A percentile compares a stretch with the other conserved stretches of the same genome.
Evolutionary conservation across 2,797 vertebrate genomes (phyloP).

Genomic region (Cottoperca gobio): DNA sequence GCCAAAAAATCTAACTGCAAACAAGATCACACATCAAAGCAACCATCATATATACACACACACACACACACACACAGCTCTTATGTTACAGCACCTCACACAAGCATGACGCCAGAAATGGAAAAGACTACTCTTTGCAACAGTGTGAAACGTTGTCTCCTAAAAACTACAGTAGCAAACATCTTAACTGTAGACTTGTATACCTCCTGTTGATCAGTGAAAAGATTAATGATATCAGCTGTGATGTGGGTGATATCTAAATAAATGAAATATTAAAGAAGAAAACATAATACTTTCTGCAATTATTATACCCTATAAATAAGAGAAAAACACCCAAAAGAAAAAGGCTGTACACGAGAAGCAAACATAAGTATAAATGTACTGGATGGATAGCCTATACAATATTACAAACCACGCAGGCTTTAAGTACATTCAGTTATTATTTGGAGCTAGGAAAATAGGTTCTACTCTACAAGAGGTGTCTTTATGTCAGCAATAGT

Average conservation of each 20-base stretch:
- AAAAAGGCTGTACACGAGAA: constrained; percentile 54
- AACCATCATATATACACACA: constrained; percentile 51
- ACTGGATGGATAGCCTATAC: constrained; percentile 51
- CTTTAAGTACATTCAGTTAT: constrained; percentile 77
- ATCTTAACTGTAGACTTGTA: constrained; percentile 24
- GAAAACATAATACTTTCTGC: constrained; percentile 45
- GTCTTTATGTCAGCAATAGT: constrained; percentile 49
- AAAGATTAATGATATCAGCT: constrained; percentile 19
- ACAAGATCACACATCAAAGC: constrained; percentile 51
- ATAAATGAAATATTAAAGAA: constrained; percentile 25
- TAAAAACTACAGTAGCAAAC: constrained; percentile 55
- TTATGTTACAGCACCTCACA: constrained; percentile 72
- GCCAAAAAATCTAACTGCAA: constrained; percentile 38
- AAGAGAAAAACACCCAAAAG: constrained; percentile 15
- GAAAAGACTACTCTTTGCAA: constrained; percentile 54
- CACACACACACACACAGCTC: constrained; percentile 53
- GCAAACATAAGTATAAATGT: constrained; percentile 49
- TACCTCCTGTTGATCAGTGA: constrained; percentile 18
- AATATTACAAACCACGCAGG: constrained; percentile 61
- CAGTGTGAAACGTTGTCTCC: constrained; percentile 58
- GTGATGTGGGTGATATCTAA: constrained; percentile 20
- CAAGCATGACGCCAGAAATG: constrained; percentile 43
- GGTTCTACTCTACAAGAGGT: constrained; percentile 65
- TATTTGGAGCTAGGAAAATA: constrained; percentile 69
- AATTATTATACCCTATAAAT: constrained; percentile 58